Percentiles rank a stretch among this genome's conserved stretches.
Evolutionary conservation across 2,888 invertebrate genomes (phyloP).

Genomic region (Dorcus hopei): DNA sequence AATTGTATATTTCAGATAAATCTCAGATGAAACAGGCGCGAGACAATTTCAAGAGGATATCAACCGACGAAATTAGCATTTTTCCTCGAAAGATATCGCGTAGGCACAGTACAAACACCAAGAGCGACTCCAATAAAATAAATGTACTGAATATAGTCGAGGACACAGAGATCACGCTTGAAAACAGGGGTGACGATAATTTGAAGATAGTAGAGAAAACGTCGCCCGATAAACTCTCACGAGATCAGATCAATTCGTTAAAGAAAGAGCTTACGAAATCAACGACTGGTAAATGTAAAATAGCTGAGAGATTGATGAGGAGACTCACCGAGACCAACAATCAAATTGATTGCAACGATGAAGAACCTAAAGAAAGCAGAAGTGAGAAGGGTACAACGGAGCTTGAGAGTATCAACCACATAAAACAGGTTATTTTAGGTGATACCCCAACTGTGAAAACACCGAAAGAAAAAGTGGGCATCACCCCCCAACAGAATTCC

Average conservation of each 20-base stretch:
- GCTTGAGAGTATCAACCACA: slow-evolving; percentile 8
- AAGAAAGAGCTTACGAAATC: slow-evolving; percentile 17
- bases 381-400: background rate
- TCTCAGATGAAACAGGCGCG: too few species aligned
- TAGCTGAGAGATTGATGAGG: slow-evolving; percentile 42
- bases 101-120: slow-evolving; percentile 19
- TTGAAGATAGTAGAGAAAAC: background rate
- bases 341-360: slow-evolving; percentile 7
- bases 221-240: slow-evolving; percentile 3
- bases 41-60: too few species aligned
- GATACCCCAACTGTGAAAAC: background rate
- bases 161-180: slow-evolving; percentile 38
- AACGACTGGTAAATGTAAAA: slow-evolving; percentile 38
- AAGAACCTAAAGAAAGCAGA: slow-evolving; percentile 13
- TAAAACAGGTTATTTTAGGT: slow-evolving; percentile 14
- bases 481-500: background rate
- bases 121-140: slow-evolving; percentile 38
- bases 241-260: background rate
- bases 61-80: too few species aligned
- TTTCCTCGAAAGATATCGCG: too few species aligned
- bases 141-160: slow-evolving; percentile 37
- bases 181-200: slow-evolving; percentile 24
- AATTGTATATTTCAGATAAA: too few species aligned
- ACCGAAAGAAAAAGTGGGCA: background rate
- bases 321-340: slow-evolving; percentile 30